phyloP scores from a whole-genome alignment of 2,888 invertebrate genomes.

The Andrena trimmerana region DNA sequence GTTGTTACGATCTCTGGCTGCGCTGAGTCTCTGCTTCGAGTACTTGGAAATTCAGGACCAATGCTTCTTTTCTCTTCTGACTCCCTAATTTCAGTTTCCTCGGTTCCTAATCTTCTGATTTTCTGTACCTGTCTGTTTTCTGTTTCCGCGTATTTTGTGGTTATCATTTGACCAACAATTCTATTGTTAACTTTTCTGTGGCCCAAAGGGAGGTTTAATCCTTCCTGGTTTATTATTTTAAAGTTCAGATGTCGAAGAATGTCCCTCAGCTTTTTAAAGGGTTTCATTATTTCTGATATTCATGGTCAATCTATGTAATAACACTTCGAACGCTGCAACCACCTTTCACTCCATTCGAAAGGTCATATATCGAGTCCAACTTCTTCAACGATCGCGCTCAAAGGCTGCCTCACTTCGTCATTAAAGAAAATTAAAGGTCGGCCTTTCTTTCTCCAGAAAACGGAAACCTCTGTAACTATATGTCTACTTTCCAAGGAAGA shows the following conservation, averaged over 20 bases:
- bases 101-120: constrained; percentile 6
- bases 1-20: constrained; percentile 52
- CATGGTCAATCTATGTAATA: not conserved
- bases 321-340: not conserved
- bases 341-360: constrained; percentile 23
- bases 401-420: constrained; percentile 71
- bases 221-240: no score
- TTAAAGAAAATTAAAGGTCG: constrained; percentile 75
- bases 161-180: not conserved
- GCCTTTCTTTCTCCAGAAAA: constrained; percentile 62
- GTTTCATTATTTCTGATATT: not conserved
- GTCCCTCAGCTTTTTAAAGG: no score
- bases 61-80: constrained; percentile 19
- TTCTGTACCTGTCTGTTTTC: not conserved
- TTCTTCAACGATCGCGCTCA: constrained; percentile 27
- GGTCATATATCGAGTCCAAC: constrained; percentile 12
- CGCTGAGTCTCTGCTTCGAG: constrained; percentile 15
- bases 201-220: no score
- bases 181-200: no score
- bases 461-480: constrained; percentile 41
- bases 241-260: no score
- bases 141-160: not conserved
- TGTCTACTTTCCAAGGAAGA: constrained; percentile 46
- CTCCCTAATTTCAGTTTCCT: not conserved
- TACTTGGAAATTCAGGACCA: constrained; percentile 6